Conservation (phyloP, 2,113 vertebrate species). For the Cochlearius cochlearius region DNA sequence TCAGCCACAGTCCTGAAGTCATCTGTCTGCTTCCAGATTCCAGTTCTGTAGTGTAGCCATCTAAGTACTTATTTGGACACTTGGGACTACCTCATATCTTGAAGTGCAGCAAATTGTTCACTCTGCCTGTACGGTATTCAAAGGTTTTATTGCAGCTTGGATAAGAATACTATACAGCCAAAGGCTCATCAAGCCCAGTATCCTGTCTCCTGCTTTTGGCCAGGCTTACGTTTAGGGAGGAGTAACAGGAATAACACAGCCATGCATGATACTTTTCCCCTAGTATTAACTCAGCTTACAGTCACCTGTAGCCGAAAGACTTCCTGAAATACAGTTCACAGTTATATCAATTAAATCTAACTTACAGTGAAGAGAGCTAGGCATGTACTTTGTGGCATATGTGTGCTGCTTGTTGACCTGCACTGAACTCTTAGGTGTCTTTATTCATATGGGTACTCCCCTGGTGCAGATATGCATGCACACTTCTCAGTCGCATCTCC, state of each 20-base stretch:
- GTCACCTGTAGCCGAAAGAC: background rate
- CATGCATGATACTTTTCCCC: background rate
- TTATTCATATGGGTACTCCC: background rate
- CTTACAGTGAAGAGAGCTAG: background rate
- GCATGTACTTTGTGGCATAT: accelerated
- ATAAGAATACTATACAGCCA: background rate
- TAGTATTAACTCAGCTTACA: background rate
- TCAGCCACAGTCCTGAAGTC: background rate
- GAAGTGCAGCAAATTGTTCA: background rate
- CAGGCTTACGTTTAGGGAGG: background rate
- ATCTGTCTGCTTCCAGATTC: background rate
- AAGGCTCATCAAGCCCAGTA: background rate
- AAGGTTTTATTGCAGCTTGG: background rate
- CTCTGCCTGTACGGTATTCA: background rate
- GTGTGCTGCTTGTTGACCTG: background rate
- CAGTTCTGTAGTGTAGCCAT: background rate
- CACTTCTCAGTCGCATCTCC: background rate
- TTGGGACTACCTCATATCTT: background rate
- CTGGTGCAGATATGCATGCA: background rate
- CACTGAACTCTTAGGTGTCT: background rate
- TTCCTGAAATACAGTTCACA: background rate
- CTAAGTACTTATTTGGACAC: background rate
- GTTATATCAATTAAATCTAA: background rate
- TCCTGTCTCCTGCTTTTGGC: background rate
- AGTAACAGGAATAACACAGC: background rate